Base-by-base conservation (phyloP, 2,113 vertebrate species). In the Cygnus buccinator region DNA sequence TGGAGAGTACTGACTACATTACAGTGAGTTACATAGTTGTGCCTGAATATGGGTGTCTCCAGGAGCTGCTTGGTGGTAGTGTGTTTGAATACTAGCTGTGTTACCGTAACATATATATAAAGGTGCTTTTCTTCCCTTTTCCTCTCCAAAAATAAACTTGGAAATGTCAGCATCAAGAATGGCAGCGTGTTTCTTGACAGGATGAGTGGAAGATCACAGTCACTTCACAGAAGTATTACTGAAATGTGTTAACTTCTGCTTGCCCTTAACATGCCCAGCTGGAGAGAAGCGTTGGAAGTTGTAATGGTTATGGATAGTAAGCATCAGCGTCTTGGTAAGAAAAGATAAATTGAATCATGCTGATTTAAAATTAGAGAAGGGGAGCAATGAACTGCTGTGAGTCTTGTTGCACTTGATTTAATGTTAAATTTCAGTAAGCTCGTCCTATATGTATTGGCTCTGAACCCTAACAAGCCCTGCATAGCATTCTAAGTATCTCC, bases 111-210 rank as follows among this genome's bases (percentile, higher is more conserved):
- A 74, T 59, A 54, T 12, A 52, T 67, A 74, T 93, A 90, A 77
- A 29, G 28, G 33, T 7, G 7, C 39, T 87, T 81, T 84, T 65
- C 48, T 81, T 57, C 52, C 37, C 13, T 88, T 84, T 92, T 65
- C 14, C 21, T 90, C 54, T 78, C 37, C 39, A 78, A 72, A 96
- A 95, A 94, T 90, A 93, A 92, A 75, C 58, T 67, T 81, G 65
- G 48, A 94, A 94, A 94, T 89, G 88, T 89, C 92, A 94, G 66
- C 62, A 41, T 78, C 57, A 73, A 87, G 72, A 84, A 48, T 70
- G 85, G 75, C 61, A 89, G 54, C 46, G n/a, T 68, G 57, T 74
- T 96, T 96, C 65, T 71, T 86, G 92, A 71, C 68, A 95, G 65
- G 31, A 87, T 75, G 81, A 91, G 75, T 68, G 94, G 46, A 78